Conservation (phyloP, 1,140 invertebrate genomes). For the Notospermus geniculatus region DNA sequence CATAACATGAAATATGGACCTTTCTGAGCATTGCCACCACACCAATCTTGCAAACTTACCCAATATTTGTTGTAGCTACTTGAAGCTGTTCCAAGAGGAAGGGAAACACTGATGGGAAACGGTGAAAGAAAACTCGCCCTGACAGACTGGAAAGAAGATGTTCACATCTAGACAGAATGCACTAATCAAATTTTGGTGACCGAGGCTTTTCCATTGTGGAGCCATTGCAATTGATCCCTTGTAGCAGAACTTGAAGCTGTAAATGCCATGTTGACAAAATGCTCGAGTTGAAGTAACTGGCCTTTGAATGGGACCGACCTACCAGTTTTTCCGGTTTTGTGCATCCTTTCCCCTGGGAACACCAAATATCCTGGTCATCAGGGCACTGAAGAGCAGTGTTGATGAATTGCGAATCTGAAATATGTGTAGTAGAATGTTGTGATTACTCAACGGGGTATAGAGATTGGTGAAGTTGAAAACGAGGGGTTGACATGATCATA, state of each 20-base stretch:
- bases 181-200: background rate
- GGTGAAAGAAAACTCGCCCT: slow-evolving; percentile 76
- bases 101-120: slow-evolving; percentile 74
- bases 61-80: slow-evolving; percentile 54
- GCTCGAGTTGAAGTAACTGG: too few species aligned
- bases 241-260: too few species aligned
- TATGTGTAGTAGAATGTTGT: too few species aligned
- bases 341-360: slow-evolving; percentile 74
- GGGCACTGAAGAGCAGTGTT: slow-evolving; percentile 77
- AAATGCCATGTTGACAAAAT: too few species aligned
- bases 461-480: too few species aligned
- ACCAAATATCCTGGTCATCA: slow-evolving; percentile 88
- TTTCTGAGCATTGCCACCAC: too few species aligned
- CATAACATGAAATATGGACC: too few species aligned
- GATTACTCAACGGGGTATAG: too few species aligned
- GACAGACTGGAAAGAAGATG: slow-evolving; percentile 56
- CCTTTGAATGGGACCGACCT: slow-evolving; percentile 19
- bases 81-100: slow-evolving; percentile 72
- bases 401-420: slow-evolving; percentile 72
- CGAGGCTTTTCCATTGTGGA: background rate
- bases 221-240: background rate
- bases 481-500: too few species aligned
- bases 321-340: slow-evolving; percentile 69
- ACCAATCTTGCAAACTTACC: too few species aligned
- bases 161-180: too few species aligned